phyloP scores from a whole-genome alignment of 2,113 vertebrate genomes.

The Grammomys dolichurus region DNA sequence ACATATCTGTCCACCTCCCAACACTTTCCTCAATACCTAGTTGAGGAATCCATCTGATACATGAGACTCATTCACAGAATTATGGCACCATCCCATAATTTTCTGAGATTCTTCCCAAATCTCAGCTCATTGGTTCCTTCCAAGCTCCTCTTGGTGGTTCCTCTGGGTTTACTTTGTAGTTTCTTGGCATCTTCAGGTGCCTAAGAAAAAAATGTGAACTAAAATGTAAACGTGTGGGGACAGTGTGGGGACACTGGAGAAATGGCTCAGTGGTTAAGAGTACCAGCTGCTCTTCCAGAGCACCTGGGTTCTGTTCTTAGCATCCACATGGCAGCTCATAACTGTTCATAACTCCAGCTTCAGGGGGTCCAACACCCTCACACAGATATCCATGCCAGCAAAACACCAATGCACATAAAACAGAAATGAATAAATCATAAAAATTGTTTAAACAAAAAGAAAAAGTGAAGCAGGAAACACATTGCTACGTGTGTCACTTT shows the following conservation, averaged over 20 bases:
- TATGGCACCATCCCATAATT: not conserved
- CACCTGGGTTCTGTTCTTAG: not conserved
- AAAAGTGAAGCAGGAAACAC: not conserved
- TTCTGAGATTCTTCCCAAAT: not conserved
- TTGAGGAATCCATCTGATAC: not conserved
- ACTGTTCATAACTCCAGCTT: not conserved
- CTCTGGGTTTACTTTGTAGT: not conserved
- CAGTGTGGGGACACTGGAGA: not conserved
- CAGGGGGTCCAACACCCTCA: not conserved
- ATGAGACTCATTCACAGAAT: not conserved
- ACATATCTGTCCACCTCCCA: not conserved
- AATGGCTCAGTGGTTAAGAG: not conserved
- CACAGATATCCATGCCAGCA: not conserved
- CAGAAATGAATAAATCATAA: not conserved
- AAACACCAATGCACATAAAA: not conserved
- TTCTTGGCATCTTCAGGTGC: not conserved
- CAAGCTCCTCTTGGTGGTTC: not conserved
- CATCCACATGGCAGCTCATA: not conserved
- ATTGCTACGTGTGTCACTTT: not conserved
- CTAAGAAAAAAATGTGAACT: no score
- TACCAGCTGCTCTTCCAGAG: not conserved
- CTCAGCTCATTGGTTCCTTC: not conserved
- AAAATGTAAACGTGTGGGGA: not conserved
- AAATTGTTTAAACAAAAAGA: not conserved
- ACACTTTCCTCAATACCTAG: not conserved